Evolutionary conservation across 2,888 invertebrate species (phyloP).

Genomic region (Allophyes oxyacanthae): DNA sequence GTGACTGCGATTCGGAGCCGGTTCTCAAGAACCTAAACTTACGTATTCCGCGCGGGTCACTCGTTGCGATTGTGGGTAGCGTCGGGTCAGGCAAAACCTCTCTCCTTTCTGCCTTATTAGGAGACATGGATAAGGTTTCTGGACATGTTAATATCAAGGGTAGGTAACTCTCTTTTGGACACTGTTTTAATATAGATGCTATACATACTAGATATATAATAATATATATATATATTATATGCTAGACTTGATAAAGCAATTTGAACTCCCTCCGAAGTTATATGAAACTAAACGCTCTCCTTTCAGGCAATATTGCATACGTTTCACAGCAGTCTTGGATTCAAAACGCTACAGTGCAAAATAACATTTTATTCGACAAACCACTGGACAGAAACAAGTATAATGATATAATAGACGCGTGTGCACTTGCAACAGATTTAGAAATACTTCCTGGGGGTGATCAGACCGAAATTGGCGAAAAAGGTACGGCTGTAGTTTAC

Average conservation of each 20-base stretch:
- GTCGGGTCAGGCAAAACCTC: conserved; percentile 97
- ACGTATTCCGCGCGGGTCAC: conserved; percentile 90
- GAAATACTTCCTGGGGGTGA: conserved; percentile 98
- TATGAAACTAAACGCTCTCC: neutral
- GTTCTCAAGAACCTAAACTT: conserved; percentile 94
- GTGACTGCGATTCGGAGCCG: conserved; percentile 90
- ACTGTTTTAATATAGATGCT: too few species aligned
- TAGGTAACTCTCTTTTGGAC: conserved; percentile 48
- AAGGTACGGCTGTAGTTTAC: conserved; percentile 88
- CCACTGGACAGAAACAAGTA: conserved; percentile 92
- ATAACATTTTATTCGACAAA: conserved; percentile 97
- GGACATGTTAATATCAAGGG: conserved; percentile 93
- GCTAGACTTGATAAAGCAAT: too few species aligned
- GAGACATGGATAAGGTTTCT: conserved; percentile 95
- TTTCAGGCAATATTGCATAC: conserved; percentile 91
- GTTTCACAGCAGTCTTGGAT: conserved; percentile 99
- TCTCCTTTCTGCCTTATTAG: conserved; percentile 95
- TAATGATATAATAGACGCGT: conserved; percentile 95
- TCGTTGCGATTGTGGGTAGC: conserved; percentile 96
- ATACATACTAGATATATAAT: too few species aligned
- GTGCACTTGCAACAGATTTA: conserved; percentile 97
- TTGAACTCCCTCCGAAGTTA: neutral
- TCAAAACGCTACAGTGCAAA: conserved; percentile 97
- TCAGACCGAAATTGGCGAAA: conserved; percentile 99
- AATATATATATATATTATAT: too few species aligned